Percentiles rank a stretch among this genome's conserved stretches.
These are phyloP conservation scores for Corythucha ciliata DNA, from an alignment of 2,888 invertebrate species.

Conservation along the genomic window DNA sequence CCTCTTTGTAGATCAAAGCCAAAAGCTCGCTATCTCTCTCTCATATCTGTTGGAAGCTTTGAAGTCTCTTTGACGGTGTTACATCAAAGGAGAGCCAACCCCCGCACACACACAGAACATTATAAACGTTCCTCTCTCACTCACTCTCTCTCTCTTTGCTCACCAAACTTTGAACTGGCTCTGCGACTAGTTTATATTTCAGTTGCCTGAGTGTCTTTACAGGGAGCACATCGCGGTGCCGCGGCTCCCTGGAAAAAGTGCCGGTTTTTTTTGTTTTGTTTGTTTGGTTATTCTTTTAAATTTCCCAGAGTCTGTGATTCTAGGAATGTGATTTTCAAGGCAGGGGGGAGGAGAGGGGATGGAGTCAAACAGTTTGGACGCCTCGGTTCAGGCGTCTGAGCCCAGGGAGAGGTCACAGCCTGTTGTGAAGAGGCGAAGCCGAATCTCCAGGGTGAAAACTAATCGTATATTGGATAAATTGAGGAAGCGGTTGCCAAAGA, in stretches of 20 bases:
- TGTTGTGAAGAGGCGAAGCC: constrained; percentile 28
- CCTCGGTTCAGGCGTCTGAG: too few relatives aligned
- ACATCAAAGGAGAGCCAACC: constrained; percentile 33
- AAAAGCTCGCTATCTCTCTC: constrained; percentile 34
- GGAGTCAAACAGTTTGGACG: too few relatives aligned
- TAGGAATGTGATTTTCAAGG: too few relatives aligned
- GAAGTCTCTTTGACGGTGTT: constrained; percentile 34
- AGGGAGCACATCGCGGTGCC: constrained; percentile 37
- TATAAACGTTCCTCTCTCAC: constrained; percentile 41
- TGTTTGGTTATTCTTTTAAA: too few relatives aligned
- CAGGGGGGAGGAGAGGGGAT: too few relatives aligned
- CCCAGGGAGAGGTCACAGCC: constrained; percentile 1
- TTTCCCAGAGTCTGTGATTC: too few relatives aligned
- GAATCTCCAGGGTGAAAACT: constrained; percentile 38
- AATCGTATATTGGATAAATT: constrained; percentile 17
- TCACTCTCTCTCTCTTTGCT: constrained; percentile 32
- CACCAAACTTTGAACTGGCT: constrained; percentile 34
- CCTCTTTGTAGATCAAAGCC: constrained; percentile 33
- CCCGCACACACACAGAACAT: constrained; percentile 34
- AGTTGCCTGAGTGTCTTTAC: constrained; percentile 33
- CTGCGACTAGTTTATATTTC: constrained; percentile 36
- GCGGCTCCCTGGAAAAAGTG: constrained; percentile 13
- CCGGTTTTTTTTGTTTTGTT: constrained; percentile 14
- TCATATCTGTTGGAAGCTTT: constrained; percentile 35
- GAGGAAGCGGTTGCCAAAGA: constrained; percentile 20